Evolutionary conservation across 2,797 vertebrate genomes (phyloP), one percentile per base, ranked within the genome.

Genomic region (Philypnodon macrostomus): DNA sequence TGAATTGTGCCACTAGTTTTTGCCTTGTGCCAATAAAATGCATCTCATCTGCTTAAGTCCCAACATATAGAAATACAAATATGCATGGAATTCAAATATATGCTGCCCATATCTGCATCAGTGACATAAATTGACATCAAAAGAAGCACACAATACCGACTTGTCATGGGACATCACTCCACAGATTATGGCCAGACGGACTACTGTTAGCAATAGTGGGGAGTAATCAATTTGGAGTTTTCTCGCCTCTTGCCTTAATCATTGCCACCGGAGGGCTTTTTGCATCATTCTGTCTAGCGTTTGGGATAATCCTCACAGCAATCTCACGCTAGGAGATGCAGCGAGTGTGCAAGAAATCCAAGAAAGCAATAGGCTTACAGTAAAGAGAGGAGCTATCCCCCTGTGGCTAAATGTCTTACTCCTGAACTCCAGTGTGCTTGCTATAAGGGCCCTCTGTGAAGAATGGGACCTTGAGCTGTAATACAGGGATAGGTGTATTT

Each of bases 261-360:
- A 69, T 47, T 66, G 82, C 80, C 79, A 73, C 73, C 71, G 73
- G 75, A 75, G 77, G 78, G 79, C 77, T 77, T 77, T 81, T 78
- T 85, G 79, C 74, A 80, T 82, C 73, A 73, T 75, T 82, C 82
- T 76, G 72, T 76, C 66, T 70, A 50, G 75, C 73, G 47, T 86
- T 76, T 47, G 23, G 73, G 80, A 81, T 85, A 84, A 86, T 85
- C 85, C 85, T 81, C 74, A 34, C 66, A 80, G 75, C 83, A 86
- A 88, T 87, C 79, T 78, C 80, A 82, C 70, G 76, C 77, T 77
- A 77, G 74, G 68, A 84, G 79, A 83, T 77, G 76, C 75, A 73
- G 80, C 44, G 32, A 71, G 79, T 42, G 47, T 53, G 74, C 58
- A 30, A 71, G 71, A 76, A 81, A 80, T 81, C 73, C 78, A 60